phyloP scores from a whole-genome alignment of 2,797 vertebrate species.

The Amazona finschi region DNA sequence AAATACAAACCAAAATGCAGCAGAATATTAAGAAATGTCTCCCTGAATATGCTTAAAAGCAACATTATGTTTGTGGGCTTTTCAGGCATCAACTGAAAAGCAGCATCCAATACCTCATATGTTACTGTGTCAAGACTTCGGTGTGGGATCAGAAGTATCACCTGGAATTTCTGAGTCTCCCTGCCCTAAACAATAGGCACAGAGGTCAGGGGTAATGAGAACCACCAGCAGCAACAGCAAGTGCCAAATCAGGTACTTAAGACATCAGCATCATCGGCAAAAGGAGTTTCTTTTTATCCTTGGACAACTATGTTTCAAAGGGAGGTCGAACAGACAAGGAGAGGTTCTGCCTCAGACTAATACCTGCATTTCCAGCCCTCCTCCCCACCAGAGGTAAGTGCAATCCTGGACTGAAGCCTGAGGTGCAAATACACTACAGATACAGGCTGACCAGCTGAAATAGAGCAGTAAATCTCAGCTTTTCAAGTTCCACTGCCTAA shows the following conservation, averaged over 20 bases:
- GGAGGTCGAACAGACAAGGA: neutral
- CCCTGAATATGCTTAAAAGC: neutral
- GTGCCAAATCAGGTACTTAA: neutral
- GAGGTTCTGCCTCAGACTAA: neutral
- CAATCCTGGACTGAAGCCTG: neutral
- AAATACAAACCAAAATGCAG: neutral
- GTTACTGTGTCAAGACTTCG: neutral
- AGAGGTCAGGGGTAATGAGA: neutral
- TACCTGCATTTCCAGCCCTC: neutral
- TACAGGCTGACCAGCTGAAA: neutral
- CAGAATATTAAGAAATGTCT: neutral
- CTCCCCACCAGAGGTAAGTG: neutral
- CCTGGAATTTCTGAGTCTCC: neutral
- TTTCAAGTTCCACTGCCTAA: neutral
- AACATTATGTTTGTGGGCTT: neutral
- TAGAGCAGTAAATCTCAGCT: neutral
- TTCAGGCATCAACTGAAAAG: neutral
- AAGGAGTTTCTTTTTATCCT: neutral
- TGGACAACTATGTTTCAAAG: neutral
- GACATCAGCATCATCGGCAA: neutral
- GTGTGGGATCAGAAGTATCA: neutral
- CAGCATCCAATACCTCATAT: fast-evolving
- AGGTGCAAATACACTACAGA: neutral
- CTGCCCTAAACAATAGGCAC: neutral
- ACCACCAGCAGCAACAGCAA: neutral